These are phyloP conservation scores for Ooceraea biroi DNA, from an alignment of 1,140 invertebrate genomes.

Conservation along the genomic window DNA sequence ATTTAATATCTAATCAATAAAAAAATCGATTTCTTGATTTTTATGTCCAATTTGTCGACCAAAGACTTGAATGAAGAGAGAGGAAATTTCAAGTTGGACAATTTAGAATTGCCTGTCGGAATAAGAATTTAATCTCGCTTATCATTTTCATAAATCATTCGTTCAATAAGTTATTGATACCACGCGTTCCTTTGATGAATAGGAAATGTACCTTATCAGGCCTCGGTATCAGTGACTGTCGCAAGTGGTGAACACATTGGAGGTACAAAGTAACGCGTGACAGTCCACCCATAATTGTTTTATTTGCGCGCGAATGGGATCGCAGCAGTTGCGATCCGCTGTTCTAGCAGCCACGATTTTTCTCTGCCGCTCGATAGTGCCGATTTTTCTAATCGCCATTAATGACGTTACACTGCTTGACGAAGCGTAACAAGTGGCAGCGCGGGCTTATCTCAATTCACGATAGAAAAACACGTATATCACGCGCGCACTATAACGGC, in stretches of 20 bases:
- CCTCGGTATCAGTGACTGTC: conserved; percentile 7
- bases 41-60: too few species aligned
- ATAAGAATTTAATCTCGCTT: not conserved
- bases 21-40: not conserved
- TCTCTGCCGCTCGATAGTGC: not conserved
- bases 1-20: too few species aligned
- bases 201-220: conserved; percentile 17
- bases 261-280: not conserved
- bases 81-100: not conserved
- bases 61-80: not conserved
- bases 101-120: not conserved
- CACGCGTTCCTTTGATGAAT: not conserved
- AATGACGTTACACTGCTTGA: conserved; percentile 37
- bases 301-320: not conserved
- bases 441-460: conserved; percentile 48
- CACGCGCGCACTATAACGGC: conserved; percentile 17
- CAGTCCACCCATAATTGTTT: not conserved
- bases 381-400: conserved; percentile 32
- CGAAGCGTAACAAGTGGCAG: conserved; percentile 23
- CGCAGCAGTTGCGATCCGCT: not conserved
- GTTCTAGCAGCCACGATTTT: conserved; percentile 6
- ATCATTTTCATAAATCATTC: not conserved
- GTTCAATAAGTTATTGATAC: not conserved
- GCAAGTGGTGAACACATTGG: not conserved
- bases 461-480: conserved; percentile 58